Conservation (phyloP, 2,888 invertebrate genomes). For the Augochlorella aurata region DNA sequence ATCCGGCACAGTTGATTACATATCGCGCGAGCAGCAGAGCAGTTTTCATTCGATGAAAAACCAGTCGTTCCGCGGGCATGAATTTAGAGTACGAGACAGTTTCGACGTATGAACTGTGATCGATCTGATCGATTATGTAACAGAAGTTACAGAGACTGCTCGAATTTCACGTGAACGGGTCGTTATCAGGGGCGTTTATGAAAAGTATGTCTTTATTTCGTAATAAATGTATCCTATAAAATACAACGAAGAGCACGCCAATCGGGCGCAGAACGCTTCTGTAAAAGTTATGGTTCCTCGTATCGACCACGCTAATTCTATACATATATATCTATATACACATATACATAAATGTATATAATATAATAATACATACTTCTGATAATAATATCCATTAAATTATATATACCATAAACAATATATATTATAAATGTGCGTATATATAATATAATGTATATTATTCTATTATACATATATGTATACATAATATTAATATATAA, state of each 20-base stretch:
- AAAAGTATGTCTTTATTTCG: constrained; percentile 70
- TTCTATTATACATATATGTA: too few relatives aligned
- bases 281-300: constrained; percentile 46
- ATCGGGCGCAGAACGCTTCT: constrained; percentile 45
- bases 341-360: constrained; percentile 45
- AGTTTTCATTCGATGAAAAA: neutral
- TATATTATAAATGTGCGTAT: too few relatives aligned
- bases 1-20: neutral
- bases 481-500: too few relatives aligned
- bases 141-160: neutral
- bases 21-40: neutral
- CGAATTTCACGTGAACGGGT: neutral
- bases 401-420: too few relatives aligned
- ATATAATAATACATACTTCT: too few relatives aligned
- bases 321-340: constrained; percentile 34
- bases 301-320: constrained; percentile 29
- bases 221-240: constrained; percentile 69
- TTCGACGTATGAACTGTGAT: neutral
- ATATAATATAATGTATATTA: too few relatives aligned
- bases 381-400: too few relatives aligned
- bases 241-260: constrained; percentile 59
- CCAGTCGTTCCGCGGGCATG: neutral
- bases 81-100: neutral
- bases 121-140: neutral
- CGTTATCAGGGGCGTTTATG: constrained; percentile 34